Evolutionary conservation across 2,888 invertebrate genomes (phyloP), one percentile per base, ranked within the genome.

Genomic region (Plagodis pulveraria): DNA sequence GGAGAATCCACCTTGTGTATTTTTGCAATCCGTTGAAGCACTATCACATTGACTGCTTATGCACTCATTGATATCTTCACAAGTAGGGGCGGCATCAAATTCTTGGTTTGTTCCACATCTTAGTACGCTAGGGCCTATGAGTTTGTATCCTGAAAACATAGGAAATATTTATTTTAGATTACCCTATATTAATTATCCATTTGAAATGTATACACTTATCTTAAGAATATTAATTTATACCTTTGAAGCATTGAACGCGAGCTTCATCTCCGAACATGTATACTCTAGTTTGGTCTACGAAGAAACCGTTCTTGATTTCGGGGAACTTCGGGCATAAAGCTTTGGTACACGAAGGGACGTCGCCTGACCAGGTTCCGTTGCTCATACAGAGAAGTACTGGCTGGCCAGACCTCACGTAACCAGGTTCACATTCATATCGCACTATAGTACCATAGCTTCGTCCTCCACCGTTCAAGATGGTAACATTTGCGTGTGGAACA

Each of bases 331-430:
- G 94, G 80, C 97, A 97, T 68, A 94, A 85, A 33, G 95, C 96
- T 74, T 97, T 95, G 40, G 97, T 94, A 84, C 98, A 98, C 6
- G 95, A 95, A 0, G 98, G 98, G 5, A 98, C 97, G 70, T 96
- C 95, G 60, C 97, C 97, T 61, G 98, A 98, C 98, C 98, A 98
- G 8, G 98, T 98, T 51, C 98, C 98, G 78, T 98, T 98, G 78
- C 98, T 98, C 97, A 98, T 98, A 83, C 98, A 98, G 41, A 98
- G 94, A 44, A 98, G 94, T 5, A 98, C 98, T 11, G 98, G 98
- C 78, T 97, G 96, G 36, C 98, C 98, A 69, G 95, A 95, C 69
- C 98, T 94, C 56, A 97, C 95, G 78, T 98, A 98, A 5, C 98
- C 98, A 6, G 98, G 96, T 77, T 98, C 98, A 78, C 98, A 98